Percentiles rank a stretch among this genome's conserved stretches.
These are phyloP conservation scores for Trypoxylus dichotomus DNA, from an alignment of 1,140 invertebrate genomes.

Conservation along the genomic window DNA sequence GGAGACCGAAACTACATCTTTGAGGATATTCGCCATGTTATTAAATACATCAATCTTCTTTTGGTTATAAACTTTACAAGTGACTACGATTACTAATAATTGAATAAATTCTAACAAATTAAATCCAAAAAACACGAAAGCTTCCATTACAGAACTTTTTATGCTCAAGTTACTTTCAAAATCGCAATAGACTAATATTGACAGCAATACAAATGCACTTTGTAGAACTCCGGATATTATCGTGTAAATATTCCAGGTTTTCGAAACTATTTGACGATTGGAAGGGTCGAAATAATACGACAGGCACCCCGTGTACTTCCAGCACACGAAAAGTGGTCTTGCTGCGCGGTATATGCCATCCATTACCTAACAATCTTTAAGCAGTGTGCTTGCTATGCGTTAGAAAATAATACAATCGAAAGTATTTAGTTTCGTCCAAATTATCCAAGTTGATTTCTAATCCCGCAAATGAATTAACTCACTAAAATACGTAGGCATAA, in stretches of 20 bases:
- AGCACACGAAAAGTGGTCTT: background rate
- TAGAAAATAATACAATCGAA: no score
- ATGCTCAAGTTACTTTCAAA: background rate
- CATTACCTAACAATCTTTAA: background rate
- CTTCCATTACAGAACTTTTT: background rate
- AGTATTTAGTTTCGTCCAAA: no score
- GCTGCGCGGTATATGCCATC: background rate
- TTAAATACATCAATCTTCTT: background rate
- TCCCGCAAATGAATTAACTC: background rate
- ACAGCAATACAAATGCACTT: background rate
- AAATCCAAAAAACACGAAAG: background rate
- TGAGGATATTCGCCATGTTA: background rate
- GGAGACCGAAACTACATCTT: background rate
- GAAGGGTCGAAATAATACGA: background rate
- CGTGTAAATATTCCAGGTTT: background rate
- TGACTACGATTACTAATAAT: background rate
- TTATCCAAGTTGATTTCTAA: no score
- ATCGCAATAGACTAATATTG: background rate
- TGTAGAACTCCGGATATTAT: background rate
- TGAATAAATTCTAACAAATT: background rate
- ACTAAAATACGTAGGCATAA: no score
- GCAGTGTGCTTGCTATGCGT: background rate
- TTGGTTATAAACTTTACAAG: background rate
- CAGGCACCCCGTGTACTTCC: background rate
- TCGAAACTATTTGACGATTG: background rate